Evolutionary conservation across 2,888 invertebrate species (phyloP).

Genomic region (Acholoe squamosa): DNA sequence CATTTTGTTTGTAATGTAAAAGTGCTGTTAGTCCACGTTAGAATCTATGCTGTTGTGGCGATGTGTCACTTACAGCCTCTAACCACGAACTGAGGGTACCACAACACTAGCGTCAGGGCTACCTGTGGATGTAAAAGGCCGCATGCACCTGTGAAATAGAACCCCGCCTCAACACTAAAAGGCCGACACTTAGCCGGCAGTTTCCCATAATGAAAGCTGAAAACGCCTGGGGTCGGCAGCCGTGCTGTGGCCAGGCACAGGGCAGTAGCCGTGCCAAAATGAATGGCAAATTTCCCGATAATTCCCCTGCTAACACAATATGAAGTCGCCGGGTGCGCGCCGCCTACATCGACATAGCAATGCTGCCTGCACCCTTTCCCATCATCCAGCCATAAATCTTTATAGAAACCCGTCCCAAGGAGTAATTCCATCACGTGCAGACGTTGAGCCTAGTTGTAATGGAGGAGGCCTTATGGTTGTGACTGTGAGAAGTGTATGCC

Average conservation of each 20-base stretch:
- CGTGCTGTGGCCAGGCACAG: neutral
- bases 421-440: too few relatives aligned
- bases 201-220: neutral
- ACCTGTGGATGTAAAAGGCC: neutral
- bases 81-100: too few relatives aligned
- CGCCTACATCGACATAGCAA: too few relatives aligned
- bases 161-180: neutral
- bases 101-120: too few relatives aligned
- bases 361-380: neutral
- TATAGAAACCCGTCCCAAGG: neutral
- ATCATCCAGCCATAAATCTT: neutral
- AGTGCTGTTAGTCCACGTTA: too few relatives aligned
- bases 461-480: too few relatives aligned
- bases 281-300: constrained; percentile 1
- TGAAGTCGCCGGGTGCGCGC: neutral
- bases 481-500: too few relatives aligned
- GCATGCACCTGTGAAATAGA: constrained; percentile 27
- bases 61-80: too few relatives aligned
- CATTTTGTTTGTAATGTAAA: too few relatives aligned
- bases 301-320: constrained; percentile 20
- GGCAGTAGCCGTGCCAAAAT: neutral
- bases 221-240: neutral
- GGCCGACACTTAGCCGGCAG: constrained; percentile 21
- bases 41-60: too few relatives aligned
- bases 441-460: too few relatives aligned